A percentile compares a stretch with the other conserved stretches of the same genome.
Evolutionary conservation across 2,888 invertebrate species (phyloP).

Genomic region (Dynastes hyllus): DNA sequence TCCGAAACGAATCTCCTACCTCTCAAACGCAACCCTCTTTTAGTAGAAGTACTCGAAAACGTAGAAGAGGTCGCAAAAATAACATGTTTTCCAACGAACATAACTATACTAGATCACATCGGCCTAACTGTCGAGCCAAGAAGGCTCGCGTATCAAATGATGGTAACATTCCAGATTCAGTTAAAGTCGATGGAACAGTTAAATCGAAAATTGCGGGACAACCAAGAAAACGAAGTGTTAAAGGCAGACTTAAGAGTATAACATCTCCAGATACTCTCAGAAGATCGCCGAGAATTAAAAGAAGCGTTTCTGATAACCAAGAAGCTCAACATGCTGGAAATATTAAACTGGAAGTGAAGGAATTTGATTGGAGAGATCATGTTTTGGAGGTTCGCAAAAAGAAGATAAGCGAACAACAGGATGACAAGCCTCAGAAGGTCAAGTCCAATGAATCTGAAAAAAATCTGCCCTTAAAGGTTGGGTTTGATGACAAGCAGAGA

Average conservation of each 20-base stretch:
- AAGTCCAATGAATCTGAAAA: not conserved
- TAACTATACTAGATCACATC: slow-evolving; percentile 5
- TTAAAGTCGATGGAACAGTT: too few relatives aligned
- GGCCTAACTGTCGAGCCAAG: not conserved
- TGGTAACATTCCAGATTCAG: too few relatives aligned
- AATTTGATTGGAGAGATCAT: not conserved
- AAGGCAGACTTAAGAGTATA: not conserved
- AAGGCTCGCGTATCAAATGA: too few relatives aligned
- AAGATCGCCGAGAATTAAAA: not conserved
- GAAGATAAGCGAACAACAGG: not conserved
- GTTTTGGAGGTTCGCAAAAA: slow-evolving; percentile 1
- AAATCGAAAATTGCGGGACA: not conserved
- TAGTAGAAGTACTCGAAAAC: too few relatives aligned
- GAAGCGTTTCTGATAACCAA: not conserved
- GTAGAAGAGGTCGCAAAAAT: not conserved
- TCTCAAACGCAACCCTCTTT: too few relatives aligned
- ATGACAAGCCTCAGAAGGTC: not conserved
- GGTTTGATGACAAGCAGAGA: too few relatives aligned
- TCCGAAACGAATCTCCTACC: too few relatives aligned
- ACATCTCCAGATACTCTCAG: not conserved
- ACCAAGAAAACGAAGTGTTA: not conserved
- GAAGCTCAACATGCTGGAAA: too few relatives aligned
- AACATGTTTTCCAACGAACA: not conserved
- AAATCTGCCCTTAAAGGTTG: not conserved
- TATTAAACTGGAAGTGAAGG: too few relatives aligned